Base-by-base conservation (phyloP, 2,797 vertebrate species). In the Pogoniulus pusillus region DNA sequence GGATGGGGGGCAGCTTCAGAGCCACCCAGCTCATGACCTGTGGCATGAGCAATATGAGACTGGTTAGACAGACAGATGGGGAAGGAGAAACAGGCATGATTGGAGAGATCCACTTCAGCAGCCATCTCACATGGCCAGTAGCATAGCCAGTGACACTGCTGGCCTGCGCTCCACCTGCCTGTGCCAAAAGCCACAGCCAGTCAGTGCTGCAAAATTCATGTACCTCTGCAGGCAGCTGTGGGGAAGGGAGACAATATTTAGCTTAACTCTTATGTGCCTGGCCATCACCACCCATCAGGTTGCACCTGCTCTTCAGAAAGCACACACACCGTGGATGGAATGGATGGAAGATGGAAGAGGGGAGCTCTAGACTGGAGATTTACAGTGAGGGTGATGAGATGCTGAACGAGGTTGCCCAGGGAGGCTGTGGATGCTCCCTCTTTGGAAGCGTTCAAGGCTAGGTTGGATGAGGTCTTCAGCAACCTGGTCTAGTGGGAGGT, bases 171-270 rank as follows among this genome's bases (percentile, higher is more conserved):
- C 54, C 54, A 53, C 19, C 62, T 68, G 54, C 1, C 1, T 39
- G 34, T 74, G 89, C 78, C 93, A 93, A 83, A 93, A 90, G 55
- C 68, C 19, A 0, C 62, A 82, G 89, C 87, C 72, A 81, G 54
- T 53, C 55, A 82, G 66, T 27, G 37, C 82, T 45, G 20, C 22
- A 70, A 83, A 84, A 88, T 70, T 82, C 68, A 64, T 53, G 68
- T 39, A 80, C 76, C 75, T 85, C 66, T 75, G 70, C 4, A 78
- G 57, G 85, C 80, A 87, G 70, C 85, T 76, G 82, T 55, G 54
- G 86, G 69, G 90, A 87, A 93, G 66, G 83, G 54, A 73, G 9
- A 76, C 3, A n/a, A 8, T 20, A 55, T 5, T 14, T 91, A 53
- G 55, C 57, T 80, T 60, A 89, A 83, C 57, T n/a, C 23, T 66